phyloP scores from a whole-genome alignment of 2,113 vertebrate species.

The Equus przewalskii region DNA sequence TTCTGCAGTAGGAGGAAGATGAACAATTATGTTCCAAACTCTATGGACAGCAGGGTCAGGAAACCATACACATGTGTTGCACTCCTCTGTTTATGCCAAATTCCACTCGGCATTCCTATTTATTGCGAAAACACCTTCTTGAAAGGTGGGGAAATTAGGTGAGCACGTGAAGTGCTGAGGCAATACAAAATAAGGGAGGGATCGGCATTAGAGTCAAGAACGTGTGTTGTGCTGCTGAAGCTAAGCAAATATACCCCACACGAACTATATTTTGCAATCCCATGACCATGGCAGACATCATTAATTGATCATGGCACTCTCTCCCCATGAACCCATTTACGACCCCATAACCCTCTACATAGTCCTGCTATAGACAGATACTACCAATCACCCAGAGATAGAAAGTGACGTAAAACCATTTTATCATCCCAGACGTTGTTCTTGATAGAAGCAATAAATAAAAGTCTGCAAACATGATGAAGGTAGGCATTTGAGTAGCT shows the following conservation, averaged over 20 bases:
- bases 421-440: background rate
- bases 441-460: background rate
- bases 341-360: accelerated
- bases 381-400: background rate
- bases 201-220: background rate
- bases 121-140: background rate
- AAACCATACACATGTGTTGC: background rate
- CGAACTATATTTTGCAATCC: background rate
- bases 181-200: background rate
- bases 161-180: background rate
- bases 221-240: accelerated
- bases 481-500: background rate
- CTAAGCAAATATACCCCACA: background rate
- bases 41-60: background rate
- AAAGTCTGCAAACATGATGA: background rate
- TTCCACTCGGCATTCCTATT: background rate
- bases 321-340: background rate
- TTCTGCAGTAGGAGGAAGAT: background rate
- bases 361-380: background rate
- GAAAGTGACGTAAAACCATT: background rate
- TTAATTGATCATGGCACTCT: background rate
- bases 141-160: background rate
- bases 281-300: background rate
- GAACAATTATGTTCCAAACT: background rate
- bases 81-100: background rate